A percentile compares a stretch with the other conserved stretches of the same genome.
Evolutionary conservation across 2,888 invertebrate genomes (phyloP).

Genomic region (Heliconius erato): DNA sequence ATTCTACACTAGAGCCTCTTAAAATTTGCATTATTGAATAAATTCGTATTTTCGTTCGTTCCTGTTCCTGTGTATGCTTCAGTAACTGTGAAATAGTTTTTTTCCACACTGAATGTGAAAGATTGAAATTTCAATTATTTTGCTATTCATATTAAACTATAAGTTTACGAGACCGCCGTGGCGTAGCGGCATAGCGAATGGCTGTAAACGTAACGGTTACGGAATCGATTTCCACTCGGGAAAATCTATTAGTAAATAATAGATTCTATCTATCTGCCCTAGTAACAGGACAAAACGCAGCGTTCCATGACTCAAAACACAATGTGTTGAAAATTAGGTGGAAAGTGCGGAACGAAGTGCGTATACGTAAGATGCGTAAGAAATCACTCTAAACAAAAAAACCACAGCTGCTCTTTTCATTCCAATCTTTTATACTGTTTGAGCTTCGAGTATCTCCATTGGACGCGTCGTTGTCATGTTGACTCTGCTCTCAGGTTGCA

Average conservation of each 20-base stretch:
- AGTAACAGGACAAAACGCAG: not conserved
- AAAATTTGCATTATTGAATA: no score
- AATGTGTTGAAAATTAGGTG: not conserved
- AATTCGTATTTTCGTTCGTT: no score
- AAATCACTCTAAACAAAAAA: not conserved
- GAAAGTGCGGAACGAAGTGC: not conserved
- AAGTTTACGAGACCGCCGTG: no score
- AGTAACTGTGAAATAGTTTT: no score
- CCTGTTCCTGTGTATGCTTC: no score
- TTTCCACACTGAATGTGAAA: no score
- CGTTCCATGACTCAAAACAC: not conserved
- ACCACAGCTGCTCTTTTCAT: slow-evolving; percentile 13
- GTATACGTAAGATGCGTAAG: not conserved
- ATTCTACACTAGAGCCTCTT: no score
- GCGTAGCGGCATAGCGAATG: no score
- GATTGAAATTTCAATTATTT: no score
- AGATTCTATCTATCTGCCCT: not conserved
- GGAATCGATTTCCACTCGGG: no score
- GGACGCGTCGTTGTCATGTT: slow-evolving; percentile 51
- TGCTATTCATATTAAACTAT: no score
- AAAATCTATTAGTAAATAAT: not conserved
- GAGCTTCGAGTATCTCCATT: slow-evolving; percentile 31
- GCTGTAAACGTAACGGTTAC: no score
- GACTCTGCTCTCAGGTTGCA: slow-evolving; percentile 52
- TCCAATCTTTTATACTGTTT: slow-evolving; percentile 37